Conservation (phyloP, 2,797 vertebrate genomes). For the Xenopus petersii region DNA sequence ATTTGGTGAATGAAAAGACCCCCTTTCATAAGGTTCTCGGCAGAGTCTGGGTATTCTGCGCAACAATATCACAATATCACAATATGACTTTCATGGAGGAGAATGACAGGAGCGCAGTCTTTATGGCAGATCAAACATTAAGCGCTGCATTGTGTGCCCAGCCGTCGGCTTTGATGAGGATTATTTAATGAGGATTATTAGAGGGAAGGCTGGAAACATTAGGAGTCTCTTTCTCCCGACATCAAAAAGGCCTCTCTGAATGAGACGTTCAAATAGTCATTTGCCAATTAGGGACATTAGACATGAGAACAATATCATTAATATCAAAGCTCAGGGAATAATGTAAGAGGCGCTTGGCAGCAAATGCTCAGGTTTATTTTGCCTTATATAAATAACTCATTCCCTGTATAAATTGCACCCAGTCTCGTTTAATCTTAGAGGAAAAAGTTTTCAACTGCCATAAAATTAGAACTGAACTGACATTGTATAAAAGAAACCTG, state of each 20-base stretch:
- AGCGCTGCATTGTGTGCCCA: neutral
- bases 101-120: neutral
- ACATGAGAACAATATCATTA: conserved; percentile 18
- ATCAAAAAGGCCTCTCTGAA: conserved; percentile 54
- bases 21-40: neutral
- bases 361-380: too few relatives aligned
- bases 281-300: conserved; percentile 41
- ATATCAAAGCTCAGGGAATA: conserved; percentile 8
- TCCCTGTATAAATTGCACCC: too few relatives aligned
- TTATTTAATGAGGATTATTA: conserved; percentile 52
- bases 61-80: too few relatives aligned
- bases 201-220: conserved; percentile 65
- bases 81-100: conserved; percentile 7
- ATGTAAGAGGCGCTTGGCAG: neutral
- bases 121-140: conserved; percentile 25
- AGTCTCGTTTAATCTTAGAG: too few relatives aligned
- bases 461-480: too few relatives aligned
- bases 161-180: conserved; percentile 67
- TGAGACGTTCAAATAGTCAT: conserved; percentile 55
- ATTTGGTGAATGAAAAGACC: neutral
- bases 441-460: too few relatives aligned
- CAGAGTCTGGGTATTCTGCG: neutral
- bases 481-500: too few relatives aligned
- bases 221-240: conserved; percentile 61
- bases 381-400: too few relatives aligned